Conservation (phyloP, 2,888 invertebrate species). For the Hydrotaea diabolus region DNA sequence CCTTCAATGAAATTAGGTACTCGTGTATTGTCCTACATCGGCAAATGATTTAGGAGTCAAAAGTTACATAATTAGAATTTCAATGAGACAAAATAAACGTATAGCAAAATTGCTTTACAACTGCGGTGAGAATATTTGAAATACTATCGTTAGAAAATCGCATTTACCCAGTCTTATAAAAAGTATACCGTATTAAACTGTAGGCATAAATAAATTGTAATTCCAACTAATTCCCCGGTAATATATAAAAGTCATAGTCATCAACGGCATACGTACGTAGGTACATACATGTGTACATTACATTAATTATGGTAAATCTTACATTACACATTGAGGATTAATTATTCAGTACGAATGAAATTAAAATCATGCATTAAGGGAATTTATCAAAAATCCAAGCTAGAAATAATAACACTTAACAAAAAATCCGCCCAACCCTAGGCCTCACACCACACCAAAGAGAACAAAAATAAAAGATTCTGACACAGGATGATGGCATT, state of each 20-base stretch:
- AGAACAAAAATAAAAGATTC: neutral
- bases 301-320: slow-evolving; percentile 39
- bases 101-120: too few species aligned
- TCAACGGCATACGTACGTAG: neutral
- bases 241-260: slow-evolving; percentile 28
- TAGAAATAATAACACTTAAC: slow-evolving; percentile 34
- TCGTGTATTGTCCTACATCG: too few species aligned
- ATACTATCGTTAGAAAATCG: too few species aligned
- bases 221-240: neutral
- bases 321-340: slow-evolving; percentile 24
- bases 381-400: slow-evolving; percentile 39
- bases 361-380: slow-evolving; percentile 28
- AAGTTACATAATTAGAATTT: too few species aligned
- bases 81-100: too few species aligned
- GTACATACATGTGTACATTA: neutral
- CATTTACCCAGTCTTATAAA: neutral
- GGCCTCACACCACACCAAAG: too few species aligned
- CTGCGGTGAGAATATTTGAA: too few species aligned
- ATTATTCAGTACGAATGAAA: slow-evolving; percentile 27
- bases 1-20: too few species aligned
- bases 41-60: too few species aligned
- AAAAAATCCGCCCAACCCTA: slow-evolving; percentile 1
- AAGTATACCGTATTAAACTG: neutral
- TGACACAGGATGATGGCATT: neutral
- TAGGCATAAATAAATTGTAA: slow-evolving; percentile 9